Conservation (phyloP, 2,888 invertebrate species). For the Dasypogon diadema region DNA sequence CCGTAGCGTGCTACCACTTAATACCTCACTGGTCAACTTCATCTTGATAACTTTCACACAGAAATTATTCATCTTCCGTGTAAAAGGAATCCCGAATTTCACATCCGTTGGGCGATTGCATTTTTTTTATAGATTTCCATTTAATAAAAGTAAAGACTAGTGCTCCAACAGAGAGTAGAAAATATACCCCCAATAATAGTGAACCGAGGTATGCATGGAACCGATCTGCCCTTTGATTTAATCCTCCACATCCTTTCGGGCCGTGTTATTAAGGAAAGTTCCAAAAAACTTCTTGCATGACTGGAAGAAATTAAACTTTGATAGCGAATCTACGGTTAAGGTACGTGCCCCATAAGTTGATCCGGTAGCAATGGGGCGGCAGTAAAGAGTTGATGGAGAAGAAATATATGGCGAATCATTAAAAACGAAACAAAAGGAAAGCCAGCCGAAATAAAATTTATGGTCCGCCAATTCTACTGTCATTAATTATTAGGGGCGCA, state of each 20-base stretch:
- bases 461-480: constrained; percentile 24
- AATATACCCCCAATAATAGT: neutral
- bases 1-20: constrained; percentile 7
- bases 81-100: constrained; percentile 9
- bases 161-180: no score
- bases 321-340: constrained; percentile 32
- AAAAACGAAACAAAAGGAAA: constrained; percentile 28
- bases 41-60: constrained; percentile 40
- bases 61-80: constrained; percentile 36
- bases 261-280: constrained; percentile 22
- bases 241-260: neutral
- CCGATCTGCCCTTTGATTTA: neutral
- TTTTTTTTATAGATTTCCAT: constrained; percentile 42
- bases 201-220: neutral
- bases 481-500: constrained; percentile 30
- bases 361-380: neutral
- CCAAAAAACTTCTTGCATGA: constrained; percentile 39
- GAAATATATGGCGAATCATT: constrained; percentile 16
- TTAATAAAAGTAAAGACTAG: constrained; percentile 4
- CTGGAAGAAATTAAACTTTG: constrained; percentile 37
- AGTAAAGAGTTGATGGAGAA: neutral
- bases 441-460: constrained; percentile 45
- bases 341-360: neutral
- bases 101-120: constrained; percentile 6
- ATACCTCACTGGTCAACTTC: constrained; percentile 9